phyloP scores from a whole-genome alignment of 2,888 invertebrate genomes.

The Brachyopa scutellaris region DNA sequence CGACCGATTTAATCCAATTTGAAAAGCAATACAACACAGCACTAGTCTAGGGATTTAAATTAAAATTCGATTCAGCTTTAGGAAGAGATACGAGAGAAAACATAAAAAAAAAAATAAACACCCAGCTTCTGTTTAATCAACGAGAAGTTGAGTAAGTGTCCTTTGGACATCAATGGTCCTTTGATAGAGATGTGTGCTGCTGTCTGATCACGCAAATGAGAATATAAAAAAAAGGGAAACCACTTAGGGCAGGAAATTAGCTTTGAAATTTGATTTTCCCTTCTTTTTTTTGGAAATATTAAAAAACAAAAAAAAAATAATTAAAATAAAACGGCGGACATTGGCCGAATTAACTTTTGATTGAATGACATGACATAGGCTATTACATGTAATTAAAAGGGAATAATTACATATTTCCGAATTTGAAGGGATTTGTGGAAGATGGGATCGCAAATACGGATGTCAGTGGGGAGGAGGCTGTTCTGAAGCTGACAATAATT shows the following conservation, averaged over 20 bases:
- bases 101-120: background rate
- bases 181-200: conserved; percentile 1
- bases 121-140: conserved; percentile 13
- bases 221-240: background rate
- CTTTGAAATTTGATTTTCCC: background rate
- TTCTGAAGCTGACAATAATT: too few species aligned
- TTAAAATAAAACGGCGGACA: conserved; percentile 8
- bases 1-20: conserved; percentile 46
- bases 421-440: background rate
- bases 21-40: conserved; percentile 8
- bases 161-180: conserved; percentile 8
- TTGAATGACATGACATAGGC: conserved; percentile 4
- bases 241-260: conserved; percentile 10
- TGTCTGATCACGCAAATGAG: background rate
- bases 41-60: conserved; percentile 27
- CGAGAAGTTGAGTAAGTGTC: conserved; percentile 8
- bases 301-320: background rate
- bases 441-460: background rate
- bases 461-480: too few species aligned
- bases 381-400: conserved; percentile 7
- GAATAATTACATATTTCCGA: too few species aligned
- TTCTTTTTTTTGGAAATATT: background rate
- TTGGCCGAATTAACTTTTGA: conserved; percentile 6
- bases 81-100: background rate
- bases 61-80: conserved; percentile 26